Evolutionary conservation across 2,797 vertebrate genomes (phyloP).

Genomic region (Schizothorax lantsangensis): DNA sequence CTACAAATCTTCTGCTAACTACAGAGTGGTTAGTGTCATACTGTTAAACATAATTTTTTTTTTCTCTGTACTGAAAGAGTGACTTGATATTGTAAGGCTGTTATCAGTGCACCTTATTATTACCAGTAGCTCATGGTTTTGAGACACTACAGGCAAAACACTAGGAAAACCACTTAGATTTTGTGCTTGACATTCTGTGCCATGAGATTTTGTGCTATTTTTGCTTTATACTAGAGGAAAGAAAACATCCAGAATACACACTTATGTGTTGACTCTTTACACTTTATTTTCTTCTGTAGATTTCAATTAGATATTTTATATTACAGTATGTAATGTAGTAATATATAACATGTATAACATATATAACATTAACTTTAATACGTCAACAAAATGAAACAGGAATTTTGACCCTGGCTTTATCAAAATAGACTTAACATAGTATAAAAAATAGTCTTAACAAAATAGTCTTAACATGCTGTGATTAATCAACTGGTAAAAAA

Average conservation of each 20-base stretch:
- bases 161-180: background rate
- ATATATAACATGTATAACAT: background rate
- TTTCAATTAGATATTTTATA: background rate
- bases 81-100: background rate
- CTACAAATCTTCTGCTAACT: constrained; percentile 76
- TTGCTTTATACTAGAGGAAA: background rate
- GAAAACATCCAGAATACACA: too few species aligned
- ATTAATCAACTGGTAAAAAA: background rate
- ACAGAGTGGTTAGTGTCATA: constrained; percentile 83
- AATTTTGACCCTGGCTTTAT: background rate
- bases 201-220: background rate
- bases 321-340: background rate
- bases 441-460: background rate
- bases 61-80: background rate
- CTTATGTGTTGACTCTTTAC: too few species aligned
- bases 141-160: background rate
- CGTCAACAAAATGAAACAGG: background rate
- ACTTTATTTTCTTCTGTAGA: background rate
- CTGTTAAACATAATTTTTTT: background rate
- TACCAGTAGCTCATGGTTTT: background rate
- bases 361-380: background rate
- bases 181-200: background rate
- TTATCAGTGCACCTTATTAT: background rate
- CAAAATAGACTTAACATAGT: background rate
- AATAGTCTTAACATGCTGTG: background rate